phyloP scores from a whole-genome alignment of 2,888 invertebrate genomes.

The Hofmannophila pseudospretella region DNA sequence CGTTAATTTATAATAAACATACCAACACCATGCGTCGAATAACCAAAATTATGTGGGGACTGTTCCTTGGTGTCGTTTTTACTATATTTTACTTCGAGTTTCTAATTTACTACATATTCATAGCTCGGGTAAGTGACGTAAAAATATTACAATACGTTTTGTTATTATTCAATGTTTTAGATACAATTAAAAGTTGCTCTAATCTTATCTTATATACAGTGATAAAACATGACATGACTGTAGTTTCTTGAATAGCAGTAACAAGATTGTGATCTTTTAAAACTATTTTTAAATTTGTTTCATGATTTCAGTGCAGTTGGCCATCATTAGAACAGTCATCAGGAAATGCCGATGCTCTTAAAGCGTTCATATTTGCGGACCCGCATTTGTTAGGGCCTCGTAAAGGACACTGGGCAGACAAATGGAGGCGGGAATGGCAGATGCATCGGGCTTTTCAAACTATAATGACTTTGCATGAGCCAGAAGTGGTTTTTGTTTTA shows the following conservation, averaged over 20 bases:
- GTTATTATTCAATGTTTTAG: too few relatives aligned
- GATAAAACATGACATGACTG: too few relatives aligned
- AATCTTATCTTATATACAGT: too few relatives aligned
- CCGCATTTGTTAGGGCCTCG: constrained; percentile 92
- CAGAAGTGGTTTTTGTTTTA: constrained; percentile 93
- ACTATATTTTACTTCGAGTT: constrained; percentile 54
- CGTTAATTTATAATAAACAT: too few relatives aligned
- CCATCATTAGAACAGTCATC: constrained; percentile 60
- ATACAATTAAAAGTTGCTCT: too few relatives aligned
- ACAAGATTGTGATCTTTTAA: too few relatives aligned
- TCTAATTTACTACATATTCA: constrained; percentile 54
- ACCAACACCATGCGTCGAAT: constrained; percentile 36
- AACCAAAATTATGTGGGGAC: constrained; percentile 38
- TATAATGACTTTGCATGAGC: constrained; percentile 85
- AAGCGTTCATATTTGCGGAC: constrained; percentile 91
- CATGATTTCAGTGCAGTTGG: constrained; percentile 84
- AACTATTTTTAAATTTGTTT: too few relatives aligned
- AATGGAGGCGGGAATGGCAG: constrained; percentile 96
- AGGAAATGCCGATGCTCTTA: constrained; percentile 68
- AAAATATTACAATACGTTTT: too few relatives aligned
- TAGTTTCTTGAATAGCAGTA: too few relatives aligned
- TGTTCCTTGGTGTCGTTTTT: constrained; percentile 39
- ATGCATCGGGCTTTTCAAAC: constrained; percentile 96
- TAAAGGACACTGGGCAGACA: constrained; percentile 97
- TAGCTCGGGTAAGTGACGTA: constrained; percentile 43